Percentiles rank a stretch among this genome's conserved stretches.
phyloP scores from a whole-genome alignment of 2,797 vertebrate genomes.

The Tympanoctomys barrerae region DNA sequence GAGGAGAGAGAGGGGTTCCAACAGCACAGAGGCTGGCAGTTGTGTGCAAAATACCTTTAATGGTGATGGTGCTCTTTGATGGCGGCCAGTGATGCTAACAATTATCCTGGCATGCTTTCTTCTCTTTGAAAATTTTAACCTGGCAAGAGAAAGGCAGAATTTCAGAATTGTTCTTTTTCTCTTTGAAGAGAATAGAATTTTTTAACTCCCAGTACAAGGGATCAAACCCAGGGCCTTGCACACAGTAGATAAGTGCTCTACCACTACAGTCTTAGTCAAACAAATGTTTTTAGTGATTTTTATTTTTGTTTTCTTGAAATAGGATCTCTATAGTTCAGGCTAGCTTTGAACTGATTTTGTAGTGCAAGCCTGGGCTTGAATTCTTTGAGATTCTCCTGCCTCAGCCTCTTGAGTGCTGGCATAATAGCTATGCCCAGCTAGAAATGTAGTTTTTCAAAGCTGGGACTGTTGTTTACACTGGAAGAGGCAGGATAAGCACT shows the following conservation, averaged over 20 bases:
- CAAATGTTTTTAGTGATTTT: background rate
- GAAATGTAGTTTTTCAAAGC: conserved; percentile 14
- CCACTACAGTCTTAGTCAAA: background rate
- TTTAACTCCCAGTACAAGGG: background rate
- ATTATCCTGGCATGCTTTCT: background rate
- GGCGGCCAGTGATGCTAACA: background rate
- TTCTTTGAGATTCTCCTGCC: no score
- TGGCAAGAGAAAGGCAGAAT: conserved; percentile 26
- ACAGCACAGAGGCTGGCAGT: background rate
- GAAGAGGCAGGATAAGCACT: background rate
- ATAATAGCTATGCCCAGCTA: background rate
- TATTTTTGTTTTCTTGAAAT: no score
- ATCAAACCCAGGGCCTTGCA: background rate
- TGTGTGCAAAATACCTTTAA: conserved; percentile 23
- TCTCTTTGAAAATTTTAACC: conserved; percentile 49
- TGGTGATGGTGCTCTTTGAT: background rate
- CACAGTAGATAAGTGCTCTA: background rate
- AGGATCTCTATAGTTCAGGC: no score
- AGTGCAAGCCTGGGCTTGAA: no score
- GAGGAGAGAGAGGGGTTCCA: conserved; percentile 26
- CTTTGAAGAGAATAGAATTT: background rate
- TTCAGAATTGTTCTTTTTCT: background rate
- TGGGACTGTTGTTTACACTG: background rate
- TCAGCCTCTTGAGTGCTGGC: background rate
- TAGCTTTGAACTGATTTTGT: no score